phyloP scores from a whole-genome alignment of 2,113 vertebrate genomes.

The Phalacrocorax aristotelis region DNA sequence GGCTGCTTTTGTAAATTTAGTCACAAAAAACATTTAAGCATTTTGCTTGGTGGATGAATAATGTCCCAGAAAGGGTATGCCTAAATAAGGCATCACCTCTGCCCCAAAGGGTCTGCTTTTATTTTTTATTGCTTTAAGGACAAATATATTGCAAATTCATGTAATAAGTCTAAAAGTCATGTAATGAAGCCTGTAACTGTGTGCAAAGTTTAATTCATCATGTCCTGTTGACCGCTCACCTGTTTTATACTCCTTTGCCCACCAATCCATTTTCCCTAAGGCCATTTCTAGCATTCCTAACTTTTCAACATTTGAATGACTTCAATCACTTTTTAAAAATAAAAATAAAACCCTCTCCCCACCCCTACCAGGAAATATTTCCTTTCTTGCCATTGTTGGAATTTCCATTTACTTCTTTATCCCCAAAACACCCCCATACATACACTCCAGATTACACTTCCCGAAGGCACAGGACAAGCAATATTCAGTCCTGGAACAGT shows the following conservation, averaged over 20 bases:
- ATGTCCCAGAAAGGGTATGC: neutral
- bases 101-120: neutral
- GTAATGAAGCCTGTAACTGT: neutral
- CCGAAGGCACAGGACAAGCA: neutral
- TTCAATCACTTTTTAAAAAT: neutral
- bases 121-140: neutral
- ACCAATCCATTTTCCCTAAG: neutral
- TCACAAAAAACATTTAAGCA: neutral
- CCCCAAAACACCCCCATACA: neutral
- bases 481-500: neutral
- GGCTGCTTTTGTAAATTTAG: neutral
- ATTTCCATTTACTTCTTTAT: neutral
- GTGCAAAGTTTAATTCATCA: neutral
- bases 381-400: neutral
- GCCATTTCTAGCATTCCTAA: neutral
- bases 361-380: neutral
- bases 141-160: neutral
- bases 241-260: neutral
- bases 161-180: neutral
- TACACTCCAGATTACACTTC: neutral
- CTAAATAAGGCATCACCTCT: neutral
- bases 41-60: neutral
- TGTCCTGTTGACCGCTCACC: neutral
- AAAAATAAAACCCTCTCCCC: rapidly evolving
- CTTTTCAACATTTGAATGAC: neutral